Evolutionary conservation across 1,140 invertebrate genomes (phyloP).

Genomic region (Drosophila pseudoobscura): DNA sequence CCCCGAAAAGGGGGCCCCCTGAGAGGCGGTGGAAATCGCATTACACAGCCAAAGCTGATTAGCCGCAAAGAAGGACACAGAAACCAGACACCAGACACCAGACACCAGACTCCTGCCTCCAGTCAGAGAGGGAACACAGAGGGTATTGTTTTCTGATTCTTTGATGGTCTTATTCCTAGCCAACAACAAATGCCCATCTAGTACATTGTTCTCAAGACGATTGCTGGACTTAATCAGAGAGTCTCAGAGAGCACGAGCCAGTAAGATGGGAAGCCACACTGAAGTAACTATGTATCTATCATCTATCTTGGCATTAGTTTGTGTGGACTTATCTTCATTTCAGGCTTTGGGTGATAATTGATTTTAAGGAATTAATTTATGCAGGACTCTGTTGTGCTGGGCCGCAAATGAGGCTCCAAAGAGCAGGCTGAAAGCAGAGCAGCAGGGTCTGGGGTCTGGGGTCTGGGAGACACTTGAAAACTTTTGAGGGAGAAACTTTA

Average conservation of each 20-base stretch:
- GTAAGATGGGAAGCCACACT: too few relatives aligned
- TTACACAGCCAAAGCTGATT: conserved; percentile 49
- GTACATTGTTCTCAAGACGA: too few relatives aligned
- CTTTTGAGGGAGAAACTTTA: conserved; percentile 55
- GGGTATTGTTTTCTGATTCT: neutral
- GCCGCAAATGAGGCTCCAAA: conserved; percentile 19
- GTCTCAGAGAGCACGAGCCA: too few relatives aligned
- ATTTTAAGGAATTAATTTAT: too few relatives aligned
- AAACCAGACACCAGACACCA: neutral
- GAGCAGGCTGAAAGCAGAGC: conserved; percentile 41
- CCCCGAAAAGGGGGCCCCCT: conserved; percentile 15
- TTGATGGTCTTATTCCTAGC: neutral
- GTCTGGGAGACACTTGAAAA: conserved; percentile 39
- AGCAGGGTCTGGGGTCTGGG: too few relatives aligned
- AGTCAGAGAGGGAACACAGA: neutral
- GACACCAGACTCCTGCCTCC: too few relatives aligned
- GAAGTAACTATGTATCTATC: too few relatives aligned
- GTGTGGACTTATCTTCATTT: too few relatives aligned
- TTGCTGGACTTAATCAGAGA: too few relatives aligned
- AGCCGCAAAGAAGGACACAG: conserved; percentile 7
- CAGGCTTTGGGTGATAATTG: too few relatives aligned
- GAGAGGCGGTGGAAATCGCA: conserved; percentile 20
- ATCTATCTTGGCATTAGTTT: too few relatives aligned
- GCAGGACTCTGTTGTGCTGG: conserved; percentile 26
- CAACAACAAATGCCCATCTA: too few relatives aligned